Conservation (phyloP, 2,888 invertebrate species). For the Gerris lacustris region DNA sequence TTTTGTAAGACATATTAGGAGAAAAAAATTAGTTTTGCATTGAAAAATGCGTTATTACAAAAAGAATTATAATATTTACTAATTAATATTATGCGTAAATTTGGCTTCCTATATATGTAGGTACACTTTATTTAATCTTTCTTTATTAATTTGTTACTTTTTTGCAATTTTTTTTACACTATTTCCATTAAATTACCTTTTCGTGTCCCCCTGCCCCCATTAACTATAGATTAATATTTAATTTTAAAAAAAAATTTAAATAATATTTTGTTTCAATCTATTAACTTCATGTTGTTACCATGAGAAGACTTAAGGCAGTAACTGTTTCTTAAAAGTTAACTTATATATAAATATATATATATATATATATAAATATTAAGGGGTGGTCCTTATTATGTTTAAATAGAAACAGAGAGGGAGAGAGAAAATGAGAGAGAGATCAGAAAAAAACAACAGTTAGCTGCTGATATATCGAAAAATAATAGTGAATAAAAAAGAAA, state of each 20-base stretch:
- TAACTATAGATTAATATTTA: not conserved
- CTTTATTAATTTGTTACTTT: not conserved
- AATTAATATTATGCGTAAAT: too few relatives aligned
- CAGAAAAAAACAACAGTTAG: constrained; percentile 14
- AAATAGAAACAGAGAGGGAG: too few relatives aligned
- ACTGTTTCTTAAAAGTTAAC: not conserved
- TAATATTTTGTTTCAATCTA: not conserved
- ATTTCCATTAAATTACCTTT: not conserved
- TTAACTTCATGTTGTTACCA: constrained; percentile 4
- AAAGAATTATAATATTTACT: too few relatives aligned
- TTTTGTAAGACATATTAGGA: too few relatives aligned
- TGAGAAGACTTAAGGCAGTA: not conserved
- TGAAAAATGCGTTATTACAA: too few relatives aligned
- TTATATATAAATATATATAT: too few relatives aligned
- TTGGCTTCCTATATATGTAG: too few relatives aligned
- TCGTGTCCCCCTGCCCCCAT: not conserved
- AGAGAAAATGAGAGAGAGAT: too few relatives aligned
- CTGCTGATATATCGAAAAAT: constrained; percentile 14
- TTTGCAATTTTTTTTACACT: not conserved
- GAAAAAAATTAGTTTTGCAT: too few relatives aligned
- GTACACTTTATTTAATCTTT: not conserved
- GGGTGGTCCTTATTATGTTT: too few relatives aligned
- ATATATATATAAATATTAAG: too few relatives aligned
- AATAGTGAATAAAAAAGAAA: not conserved
- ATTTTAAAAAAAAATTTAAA: not conserved